phyloP scores from a whole-genome alignment of 2,113 vertebrate species.

The Silurus meridionalis region DNA sequence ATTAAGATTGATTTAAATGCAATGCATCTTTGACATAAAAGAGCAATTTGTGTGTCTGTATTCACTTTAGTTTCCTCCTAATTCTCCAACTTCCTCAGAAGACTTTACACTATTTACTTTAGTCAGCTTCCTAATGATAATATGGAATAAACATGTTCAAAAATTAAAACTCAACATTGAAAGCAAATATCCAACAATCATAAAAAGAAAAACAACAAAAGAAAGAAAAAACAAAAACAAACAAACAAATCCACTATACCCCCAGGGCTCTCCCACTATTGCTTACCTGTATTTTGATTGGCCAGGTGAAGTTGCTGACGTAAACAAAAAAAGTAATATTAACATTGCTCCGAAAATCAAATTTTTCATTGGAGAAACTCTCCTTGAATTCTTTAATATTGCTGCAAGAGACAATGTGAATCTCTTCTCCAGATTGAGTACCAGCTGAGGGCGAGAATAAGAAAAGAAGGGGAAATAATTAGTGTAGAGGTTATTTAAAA shows the following conservation, averaged over 20 bases:
- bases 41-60: neutral
- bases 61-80: neutral
- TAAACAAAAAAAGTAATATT: conserved; percentile 99
- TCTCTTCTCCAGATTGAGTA: conserved; percentile 92
- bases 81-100: neutral
- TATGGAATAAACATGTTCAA: too few species aligned
- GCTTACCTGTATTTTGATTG: conserved; percentile 94
- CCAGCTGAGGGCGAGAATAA: conserved; percentile 75
- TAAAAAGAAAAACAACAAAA: too few species aligned
- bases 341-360: conserved; percentile 95
- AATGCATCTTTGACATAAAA: neutral
- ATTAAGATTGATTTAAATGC: neutral
- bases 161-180: too few species aligned
- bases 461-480: conserved; percentile 17
- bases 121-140: neutral
- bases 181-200: too few species aligned
- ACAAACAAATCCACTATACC: neutral
- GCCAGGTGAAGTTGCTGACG: conserved; percentile 99
- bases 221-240: neutral
- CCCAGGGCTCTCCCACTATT: neutral
- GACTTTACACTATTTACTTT: neutral
- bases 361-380: conserved; percentile 98
- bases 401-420: conserved; percentile 88
- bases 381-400: conserved; percentile 97
- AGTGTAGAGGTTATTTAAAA: neutral